These are phyloP conservation scores for Oceanodroma tethys DNA, from an alignment of 2,113 vertebrate genomes.

Conservation along the genomic window DNA sequence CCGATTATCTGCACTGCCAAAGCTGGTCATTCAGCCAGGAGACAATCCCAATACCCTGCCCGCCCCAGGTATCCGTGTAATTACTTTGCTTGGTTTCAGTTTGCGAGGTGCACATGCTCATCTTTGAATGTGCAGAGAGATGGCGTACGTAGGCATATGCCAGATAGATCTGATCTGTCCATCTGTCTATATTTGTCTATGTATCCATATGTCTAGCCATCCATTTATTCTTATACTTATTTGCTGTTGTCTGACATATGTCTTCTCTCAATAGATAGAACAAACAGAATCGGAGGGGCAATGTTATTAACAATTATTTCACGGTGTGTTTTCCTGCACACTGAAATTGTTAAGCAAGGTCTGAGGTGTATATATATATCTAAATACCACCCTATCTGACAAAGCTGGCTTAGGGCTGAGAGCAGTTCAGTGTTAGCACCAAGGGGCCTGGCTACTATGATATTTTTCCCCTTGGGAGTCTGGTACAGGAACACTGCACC, in stretches of 20 bases:
- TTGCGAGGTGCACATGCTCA: not conserved
- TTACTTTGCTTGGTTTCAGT: not conserved
- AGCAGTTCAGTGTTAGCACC: not conserved
- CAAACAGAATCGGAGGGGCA: not conserved
- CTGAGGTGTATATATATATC: accelerated
- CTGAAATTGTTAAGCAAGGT: not conserved
- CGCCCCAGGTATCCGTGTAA: not conserved
- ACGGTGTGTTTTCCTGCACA: accelerated
- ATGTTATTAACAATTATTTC: not conserved
- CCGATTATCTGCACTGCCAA: not conserved
- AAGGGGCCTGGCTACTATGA: too few relatives aligned
- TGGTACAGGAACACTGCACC: too few relatives aligned
- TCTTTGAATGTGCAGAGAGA: not conserved
- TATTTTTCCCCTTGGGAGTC: not conserved
- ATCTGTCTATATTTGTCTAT: not conserved
- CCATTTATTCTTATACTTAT: not conserved
- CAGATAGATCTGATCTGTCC: not conserved
- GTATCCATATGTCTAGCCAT: not conserved
- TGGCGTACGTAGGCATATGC: not conserved
- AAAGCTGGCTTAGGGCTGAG: not conserved
- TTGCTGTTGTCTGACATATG: not conserved
- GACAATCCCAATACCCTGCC: not conserved
- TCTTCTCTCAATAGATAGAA: not conserved
- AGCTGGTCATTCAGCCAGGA: not conserved
- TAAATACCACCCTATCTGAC: not conserved